A percentile compares a stretch with the other conserved stretches of the same genome.
Evolutionary conservation across 2,797 vertebrate species (phyloP).

Genomic region (Alauda arvensis): DNA sequence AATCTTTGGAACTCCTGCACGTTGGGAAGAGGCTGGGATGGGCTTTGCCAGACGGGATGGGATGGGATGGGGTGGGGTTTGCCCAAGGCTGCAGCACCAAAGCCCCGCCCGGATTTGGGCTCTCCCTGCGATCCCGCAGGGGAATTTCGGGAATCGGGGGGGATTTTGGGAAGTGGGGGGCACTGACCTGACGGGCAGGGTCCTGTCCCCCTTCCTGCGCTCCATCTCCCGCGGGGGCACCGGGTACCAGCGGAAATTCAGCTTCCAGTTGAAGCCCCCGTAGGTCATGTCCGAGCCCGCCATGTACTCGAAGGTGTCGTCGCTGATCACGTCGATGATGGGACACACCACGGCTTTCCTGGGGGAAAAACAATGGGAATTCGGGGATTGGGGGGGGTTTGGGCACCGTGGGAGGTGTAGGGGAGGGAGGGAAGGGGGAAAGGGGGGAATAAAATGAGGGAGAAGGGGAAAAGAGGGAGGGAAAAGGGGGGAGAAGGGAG

Average conservation of each 20-base stretch:
- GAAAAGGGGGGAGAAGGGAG: fast-evolving
- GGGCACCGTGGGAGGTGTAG: neutral
- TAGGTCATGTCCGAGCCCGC: slow-evolving; percentile 98
- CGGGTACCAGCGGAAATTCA: slow-evolving; percentile 85
- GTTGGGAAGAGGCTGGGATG: neutral
- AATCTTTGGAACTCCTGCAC: neutral
- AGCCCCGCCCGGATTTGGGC: fast-evolving
- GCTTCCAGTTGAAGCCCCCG: slow-evolving; percentile 97
- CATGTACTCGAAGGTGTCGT: slow-evolving; percentile 98
- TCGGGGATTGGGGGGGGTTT: neutral
- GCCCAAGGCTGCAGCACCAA: neutral
- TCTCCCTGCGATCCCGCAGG: fast-evolving
- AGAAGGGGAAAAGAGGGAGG: too few relatives aligned
- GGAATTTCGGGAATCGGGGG: too few relatives aligned
- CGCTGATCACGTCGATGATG: slow-evolving; percentile 92
- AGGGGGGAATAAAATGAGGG: too few relatives aligned
- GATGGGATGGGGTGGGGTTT: neutral
- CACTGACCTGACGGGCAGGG: slow-evolving; percentile 86
- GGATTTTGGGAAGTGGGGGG: neutral
- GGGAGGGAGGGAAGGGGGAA: too few relatives aligned
- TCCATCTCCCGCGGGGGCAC: slow-evolving; percentile 98
- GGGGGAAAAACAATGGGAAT: neutral
- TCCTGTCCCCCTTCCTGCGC: slow-evolving; percentile 94
- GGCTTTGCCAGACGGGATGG: too few relatives aligned
- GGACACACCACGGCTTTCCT: slow-evolving; percentile 87